Base-by-base conservation (phyloP, 2,113 vertebrate species). In the Calidris pygmaea region DNA sequence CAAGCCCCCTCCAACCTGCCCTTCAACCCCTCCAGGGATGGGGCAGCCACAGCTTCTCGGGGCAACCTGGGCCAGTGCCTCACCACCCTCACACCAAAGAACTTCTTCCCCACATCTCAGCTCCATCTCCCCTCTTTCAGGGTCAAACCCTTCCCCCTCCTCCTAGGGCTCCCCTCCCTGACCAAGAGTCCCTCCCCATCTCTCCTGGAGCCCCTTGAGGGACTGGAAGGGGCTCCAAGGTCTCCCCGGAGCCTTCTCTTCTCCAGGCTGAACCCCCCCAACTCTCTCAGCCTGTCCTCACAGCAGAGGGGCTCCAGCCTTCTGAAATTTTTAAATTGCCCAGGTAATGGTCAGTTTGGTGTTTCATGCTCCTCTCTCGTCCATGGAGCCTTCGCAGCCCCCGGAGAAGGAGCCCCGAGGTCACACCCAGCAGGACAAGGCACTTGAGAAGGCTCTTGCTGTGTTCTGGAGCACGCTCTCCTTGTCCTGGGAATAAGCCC, bases 401-500 rank as follows among this genome's bases (percentile, higher is more conserved):
- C 3, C 17, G 1, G 7, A 24, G 68, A 10, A n/a, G 4, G 3
- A 13, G 35, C n/a, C 12, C 15, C 1, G 8, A 8, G 21, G 29
- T 5, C 10, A 24, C 11, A 3, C 12, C 1, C 35, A 1, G 18
- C 9, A 14, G 34, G 20, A 10, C 9, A 1, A 21, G 53, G 3
- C 45, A 12, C 47, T 35, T 10, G 32, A 9, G 9, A 20, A 83
- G 58, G n/a, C 29, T 6, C 60, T 26, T 3, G 27, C 7, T 37
- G 8, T 8, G 8, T 7, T 29, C 23, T 19, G 80, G 16, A 52
- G 35, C 63, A 6, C 37, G 60, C 29, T 3, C 18, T 7, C 50
- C 45, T 65, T 80, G 13, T 6, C 4, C 47, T 20, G 74, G 18
- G 24, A 47, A 65, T 24, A 20, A 17, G 13, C 37, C 10, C 27